Evolutionary conservation across 2,888 invertebrate species (phyloP), one percentile per base, ranked within the genome.

Genomic region (Archips xylosteana): DNA sequence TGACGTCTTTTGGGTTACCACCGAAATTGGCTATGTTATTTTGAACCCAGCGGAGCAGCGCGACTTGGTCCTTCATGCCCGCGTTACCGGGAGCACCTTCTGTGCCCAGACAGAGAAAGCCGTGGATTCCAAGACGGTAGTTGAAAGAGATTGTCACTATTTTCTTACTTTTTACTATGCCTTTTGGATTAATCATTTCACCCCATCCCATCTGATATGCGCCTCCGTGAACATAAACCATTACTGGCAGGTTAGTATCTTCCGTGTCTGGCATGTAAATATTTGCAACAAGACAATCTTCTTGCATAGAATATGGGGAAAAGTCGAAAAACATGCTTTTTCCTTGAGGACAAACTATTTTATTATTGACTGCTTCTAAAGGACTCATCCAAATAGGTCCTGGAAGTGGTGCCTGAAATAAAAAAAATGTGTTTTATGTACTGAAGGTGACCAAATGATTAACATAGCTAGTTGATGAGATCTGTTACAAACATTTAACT

Each of bases 11-110:
- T 42, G 91, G 87, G 36, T 91, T 87, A 0, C 91, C 91, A 13
- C 89, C 88, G 62, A 89, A 91, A 1, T 70, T 79, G 0, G 80
- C 88, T 64, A 92, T 89, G 71, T 91, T 90, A 4, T 78, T 79
- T 61, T 87, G 80, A 0, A 89, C 85, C 89, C 89, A 89, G 0
- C 81, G 82, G 10, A 91, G 79, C 36, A 87, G 76, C 0, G 88
- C 85, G 0, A 91, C 83, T 77, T 89, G 89, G 69, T 92, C 91
- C 76, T 91, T 91, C 82, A 90, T 81, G 3, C 89, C 91, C 42
- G 90, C 91, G 49, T 87, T 87, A 3, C 87, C 87, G 6, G 87
- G 87, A 49, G 68, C 78, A 32, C 76, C 76, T 60, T 85, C 76
- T 0, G 86, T 86, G 1, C 86, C 86, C 2, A 86, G 71, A 74